Evolutionary conservation across 1,140 invertebrate species (phyloP).

Genomic region (Macrosteles quadrilineatus): DNA sequence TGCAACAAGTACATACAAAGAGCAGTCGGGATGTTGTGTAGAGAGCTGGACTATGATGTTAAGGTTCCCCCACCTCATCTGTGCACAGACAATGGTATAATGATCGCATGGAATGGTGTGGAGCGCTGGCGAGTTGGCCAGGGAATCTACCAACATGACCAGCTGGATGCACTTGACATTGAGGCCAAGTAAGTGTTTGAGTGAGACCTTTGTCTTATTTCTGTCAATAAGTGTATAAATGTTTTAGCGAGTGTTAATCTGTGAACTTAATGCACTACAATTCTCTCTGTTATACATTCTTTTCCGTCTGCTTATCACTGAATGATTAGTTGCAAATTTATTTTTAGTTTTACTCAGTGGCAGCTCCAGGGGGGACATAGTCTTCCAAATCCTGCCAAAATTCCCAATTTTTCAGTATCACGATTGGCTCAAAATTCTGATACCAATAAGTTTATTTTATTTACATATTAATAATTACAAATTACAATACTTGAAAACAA

Average conservation of each 20-base stretch:
- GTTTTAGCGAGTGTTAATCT: not conserved
- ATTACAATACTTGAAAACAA: too few species aligned
- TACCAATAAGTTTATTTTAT: too few species aligned
- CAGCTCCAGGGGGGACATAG: too few species aligned
- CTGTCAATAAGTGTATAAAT: not conserved
- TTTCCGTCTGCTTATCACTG: not conserved
- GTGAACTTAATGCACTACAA: not conserved
- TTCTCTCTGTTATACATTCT: not conserved
- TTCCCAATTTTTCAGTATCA: too few species aligned
- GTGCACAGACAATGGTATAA: conserved; percentile 98
- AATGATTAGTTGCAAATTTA: not conserved
- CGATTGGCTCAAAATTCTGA: too few species aligned
- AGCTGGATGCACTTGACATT: conserved; percentile 55
- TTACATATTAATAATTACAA: too few species aligned
- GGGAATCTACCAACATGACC: conserved; percentile 53
- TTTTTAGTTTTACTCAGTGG: too few species aligned
- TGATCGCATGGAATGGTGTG: conserved; percentile 98
- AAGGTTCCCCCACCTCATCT: conserved; percentile 79
- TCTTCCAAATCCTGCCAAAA: too few species aligned
- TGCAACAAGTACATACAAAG: conserved; percentile 83
- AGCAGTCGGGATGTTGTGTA: conserved; percentile 67
- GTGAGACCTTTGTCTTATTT: conserved; percentile 13
- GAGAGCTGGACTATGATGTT: conserved; percentile 64
- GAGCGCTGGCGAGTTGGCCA: conserved; percentile 63
- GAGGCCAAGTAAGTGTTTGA: conserved; percentile 44